Evolutionary conservation across 2,888 invertebrate species (phyloP).

Genomic region (Cactoblastis cactorum): DNA sequence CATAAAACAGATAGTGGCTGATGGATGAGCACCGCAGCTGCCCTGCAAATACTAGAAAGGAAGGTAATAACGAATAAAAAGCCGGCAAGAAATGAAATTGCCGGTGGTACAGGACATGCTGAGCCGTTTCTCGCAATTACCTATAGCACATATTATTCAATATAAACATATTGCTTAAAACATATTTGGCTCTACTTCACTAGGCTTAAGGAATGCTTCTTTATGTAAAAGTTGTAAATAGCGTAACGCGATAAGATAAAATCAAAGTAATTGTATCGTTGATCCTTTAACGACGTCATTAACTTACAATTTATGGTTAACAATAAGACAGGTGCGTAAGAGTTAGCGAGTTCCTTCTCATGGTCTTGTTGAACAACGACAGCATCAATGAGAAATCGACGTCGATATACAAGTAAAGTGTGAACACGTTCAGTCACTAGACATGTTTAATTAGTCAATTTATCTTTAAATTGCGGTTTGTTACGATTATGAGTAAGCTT

Average conservation of each 20-base stretch:
- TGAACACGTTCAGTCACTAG: slow-evolving; percentile 44
- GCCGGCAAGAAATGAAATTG: slow-evolving; percentile 20
- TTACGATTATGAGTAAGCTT: background rate
- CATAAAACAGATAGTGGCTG: slow-evolving; percentile 73
- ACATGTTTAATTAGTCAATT: slow-evolving; percentile 51
- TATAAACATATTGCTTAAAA: slow-evolving; percentile 33
- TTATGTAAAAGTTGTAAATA: slow-evolving; percentile 33
- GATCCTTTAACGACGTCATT: slow-evolving; percentile 44
- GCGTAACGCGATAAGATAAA: slow-evolving; percentile 47
- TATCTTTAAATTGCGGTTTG: slow-evolving; percentile 36
- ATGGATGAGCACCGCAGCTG: slow-evolving; percentile 58
- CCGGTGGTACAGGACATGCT: slow-evolving; percentile 19
- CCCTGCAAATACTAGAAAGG: slow-evolving; percentile 59
- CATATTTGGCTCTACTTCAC: slow-evolving; percentile 35
- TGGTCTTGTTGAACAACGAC: slow-evolving; percentile 34
- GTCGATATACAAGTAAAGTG: slow-evolving; percentile 54
- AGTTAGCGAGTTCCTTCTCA: slow-evolving; percentile 30
- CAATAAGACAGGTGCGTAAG: slow-evolving; percentile 44
- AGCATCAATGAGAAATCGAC: slow-evolving; percentile 53
- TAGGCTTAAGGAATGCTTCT: slow-evolving; percentile 36
- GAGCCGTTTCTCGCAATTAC: slow-evolving; percentile 28
- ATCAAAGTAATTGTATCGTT: slow-evolving; percentile 48
- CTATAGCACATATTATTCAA: slow-evolving; percentile 34
- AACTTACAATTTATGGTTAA: slow-evolving; percentile 46
- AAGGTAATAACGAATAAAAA: slow-evolving; percentile 40